A percentile compares a stretch with the other conserved stretches of the same genome.
These are phyloP conservation scores for Stratiomys singularior DNA, from an alignment of 2,888 invertebrate species.

Conservation along the genomic window DNA sequence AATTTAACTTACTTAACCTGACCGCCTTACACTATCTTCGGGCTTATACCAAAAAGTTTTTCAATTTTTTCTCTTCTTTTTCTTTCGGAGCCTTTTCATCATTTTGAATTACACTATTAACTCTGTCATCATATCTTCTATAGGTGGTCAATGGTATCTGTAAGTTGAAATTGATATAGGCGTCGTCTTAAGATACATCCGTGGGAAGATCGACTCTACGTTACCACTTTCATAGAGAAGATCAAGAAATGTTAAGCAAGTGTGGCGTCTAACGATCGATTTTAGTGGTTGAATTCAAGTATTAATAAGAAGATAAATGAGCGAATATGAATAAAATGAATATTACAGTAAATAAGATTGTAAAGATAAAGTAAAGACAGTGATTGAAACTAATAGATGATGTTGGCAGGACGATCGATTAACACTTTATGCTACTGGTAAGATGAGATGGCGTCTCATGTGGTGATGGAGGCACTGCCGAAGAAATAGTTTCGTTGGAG, in stretches of 20 bases:
- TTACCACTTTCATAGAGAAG: not conserved
- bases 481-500: too few relatives aligned
- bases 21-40: not conserved
- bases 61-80: not conserved
- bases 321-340: not conserved
- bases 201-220: not conserved
- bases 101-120: slow-evolving; percentile 12
- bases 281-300: not conserved
- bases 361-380: too few relatives aligned
- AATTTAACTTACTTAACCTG: not conserved
- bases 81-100: not conserved
- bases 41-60: not conserved
- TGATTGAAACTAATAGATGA: slow-evolving; percentile 13
- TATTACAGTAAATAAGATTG: too few relatives aligned
- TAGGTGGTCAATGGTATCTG: slow-evolving; percentile 33
- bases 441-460: not conserved
- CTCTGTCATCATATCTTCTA: slow-evolving; percentile 28
- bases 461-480: too few relatives aligned
- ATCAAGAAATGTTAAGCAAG: not conserved
- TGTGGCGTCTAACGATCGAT: slow-evolving; percentile 30
- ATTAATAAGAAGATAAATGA: not conserved
- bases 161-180: not conserved
- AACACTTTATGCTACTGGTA: slow-evolving; percentile 36
- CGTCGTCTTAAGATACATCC: not conserved
- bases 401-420: slow-evolving; percentile 8